These are phyloP conservation scores for Hylia prasina DNA, from an alignment of 2,113 vertebrate genomes.

Conservation along the genomic window DNA sequence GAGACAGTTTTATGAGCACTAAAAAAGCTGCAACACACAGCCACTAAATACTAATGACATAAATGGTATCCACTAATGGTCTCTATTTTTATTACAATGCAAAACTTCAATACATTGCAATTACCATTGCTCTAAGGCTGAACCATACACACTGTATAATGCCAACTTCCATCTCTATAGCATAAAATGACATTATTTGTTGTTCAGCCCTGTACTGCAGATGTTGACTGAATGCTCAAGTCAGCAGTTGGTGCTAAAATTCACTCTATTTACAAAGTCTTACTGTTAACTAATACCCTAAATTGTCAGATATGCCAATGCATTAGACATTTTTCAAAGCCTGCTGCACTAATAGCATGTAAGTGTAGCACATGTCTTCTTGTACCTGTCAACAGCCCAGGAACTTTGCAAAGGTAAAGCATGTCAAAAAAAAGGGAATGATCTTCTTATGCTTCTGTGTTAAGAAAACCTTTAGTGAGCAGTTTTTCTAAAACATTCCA, in stretches of 20 bases:
- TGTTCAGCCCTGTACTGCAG: neutral
- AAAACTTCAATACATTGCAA: conserved; percentile 82
- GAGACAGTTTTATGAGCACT: conserved; percentile 92
- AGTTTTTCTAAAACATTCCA: neutral
- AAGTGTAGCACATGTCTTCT: neutral
- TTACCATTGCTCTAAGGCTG: conserved; percentile 76
- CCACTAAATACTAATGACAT: conserved; percentile 85
- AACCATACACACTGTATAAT: conserved; percentile 34
- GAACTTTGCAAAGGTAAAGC: conserved; percentile 41
- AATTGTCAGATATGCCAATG: conserved; percentile 53
- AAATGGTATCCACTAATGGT: conserved; percentile 89
- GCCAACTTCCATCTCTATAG: neutral
- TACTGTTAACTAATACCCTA: conserved; percentile 40
- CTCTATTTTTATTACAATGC: conserved; percentile 83
- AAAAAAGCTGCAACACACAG: conserved; percentile 86
- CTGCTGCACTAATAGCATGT: conserved; percentile 27
- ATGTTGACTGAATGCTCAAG: conserved; percentile 14
- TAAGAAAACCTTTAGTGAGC: neutral
- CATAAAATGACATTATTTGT: conserved; percentile 13
- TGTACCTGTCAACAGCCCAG: conserved; percentile 38
- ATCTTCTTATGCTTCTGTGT: neutral
- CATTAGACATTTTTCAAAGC: conserved; percentile 28
- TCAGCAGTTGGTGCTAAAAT: conserved; percentile 4
- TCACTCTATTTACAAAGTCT: conserved; percentile 22
- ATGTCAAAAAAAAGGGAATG: conserved; percentile 14